Conservation (phyloP, 2,888 invertebrate genomes). For the Leptinotarsa haldemani region DNA sequence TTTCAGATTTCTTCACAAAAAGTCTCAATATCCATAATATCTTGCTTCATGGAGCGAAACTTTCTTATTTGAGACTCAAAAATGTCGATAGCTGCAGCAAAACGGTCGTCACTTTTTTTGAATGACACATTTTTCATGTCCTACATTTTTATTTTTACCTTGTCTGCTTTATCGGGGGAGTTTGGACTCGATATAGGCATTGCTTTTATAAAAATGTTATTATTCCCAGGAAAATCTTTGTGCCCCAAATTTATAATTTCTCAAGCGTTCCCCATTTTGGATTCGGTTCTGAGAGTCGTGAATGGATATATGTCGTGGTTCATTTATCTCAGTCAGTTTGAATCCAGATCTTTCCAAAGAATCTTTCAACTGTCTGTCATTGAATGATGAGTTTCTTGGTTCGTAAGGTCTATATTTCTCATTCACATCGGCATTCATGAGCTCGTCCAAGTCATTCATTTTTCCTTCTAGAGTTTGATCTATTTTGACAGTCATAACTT, state of each 20-base stretch:
- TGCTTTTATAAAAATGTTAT: too few relatives aligned
- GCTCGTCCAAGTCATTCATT: conserved; percentile 38
- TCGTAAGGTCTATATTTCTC: conserved; percentile 1
- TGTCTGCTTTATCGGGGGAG: background rate
- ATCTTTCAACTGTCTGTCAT: background rate
- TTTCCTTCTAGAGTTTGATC: conserved; percentile 36
- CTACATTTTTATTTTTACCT: background rate
- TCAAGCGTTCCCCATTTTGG: background rate
- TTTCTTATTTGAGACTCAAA: conserved; percentile 38
- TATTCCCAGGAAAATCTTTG: too few relatives aligned
- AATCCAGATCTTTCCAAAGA: background rate
- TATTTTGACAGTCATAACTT: conserved; percentile 16
- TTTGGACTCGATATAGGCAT: background rate
- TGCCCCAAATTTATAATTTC: background rate
- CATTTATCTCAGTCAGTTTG: background rate
- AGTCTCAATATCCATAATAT: conserved; percentile 44
- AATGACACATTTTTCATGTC: conserved; percentile 4
- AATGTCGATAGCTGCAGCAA: conserved; percentile 34
- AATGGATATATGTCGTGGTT: background rate
- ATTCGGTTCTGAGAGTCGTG: background rate
- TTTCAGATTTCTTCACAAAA: conserved; percentile 44
- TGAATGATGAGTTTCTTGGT: conserved; percentile 7
- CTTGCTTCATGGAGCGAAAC: conserved; percentile 35
- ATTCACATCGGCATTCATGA: conserved; percentile 30
- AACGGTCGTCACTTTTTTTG: conserved; percentile 11